A percentile compares a stretch with the other conserved stretches of the same genome.
Conservation (phyloP, 35 echinoderm and acorn worm species). For the Nesometra sesokonis region DNA sequence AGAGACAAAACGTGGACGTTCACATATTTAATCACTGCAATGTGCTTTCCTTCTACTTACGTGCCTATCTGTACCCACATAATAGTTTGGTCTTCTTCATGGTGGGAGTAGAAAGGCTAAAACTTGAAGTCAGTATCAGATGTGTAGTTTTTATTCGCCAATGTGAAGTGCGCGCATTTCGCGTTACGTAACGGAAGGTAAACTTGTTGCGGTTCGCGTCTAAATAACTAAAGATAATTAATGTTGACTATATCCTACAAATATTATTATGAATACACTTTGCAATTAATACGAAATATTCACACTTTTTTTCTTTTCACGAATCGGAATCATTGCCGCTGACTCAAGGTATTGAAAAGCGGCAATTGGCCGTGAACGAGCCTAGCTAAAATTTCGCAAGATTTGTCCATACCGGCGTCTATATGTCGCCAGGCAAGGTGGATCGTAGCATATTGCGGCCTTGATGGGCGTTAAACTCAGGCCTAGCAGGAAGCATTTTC, state of each 20-base stretch:
- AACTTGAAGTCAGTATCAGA: no score
- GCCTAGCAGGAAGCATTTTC: neutral
- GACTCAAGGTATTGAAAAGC: neutral
- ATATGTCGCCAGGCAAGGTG: neutral
- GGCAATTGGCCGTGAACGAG: neutral
- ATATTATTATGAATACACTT: neutral
- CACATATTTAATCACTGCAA: no score
- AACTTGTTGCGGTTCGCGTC: neutral
- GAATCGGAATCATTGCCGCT: neutral
- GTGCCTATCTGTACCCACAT: no score
- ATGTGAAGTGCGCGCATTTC: no score
- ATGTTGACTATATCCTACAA: no score
- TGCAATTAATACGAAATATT: neutral
- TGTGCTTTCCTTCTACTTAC: no score
- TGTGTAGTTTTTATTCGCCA: no score
- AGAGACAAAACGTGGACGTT: no score
- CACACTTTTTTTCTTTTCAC: neutral
- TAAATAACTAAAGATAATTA: no score
- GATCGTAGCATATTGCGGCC: neutral
- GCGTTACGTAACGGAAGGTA: no score
- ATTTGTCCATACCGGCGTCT: neutral
- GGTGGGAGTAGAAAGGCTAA: no score
- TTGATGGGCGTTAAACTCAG: neutral
- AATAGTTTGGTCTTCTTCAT: no score
- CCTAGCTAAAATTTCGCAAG: neutral